phyloP scores from a whole-genome alignment of 2,113 vertebrate genomes.

The Podiceps cristatus region DNA sequence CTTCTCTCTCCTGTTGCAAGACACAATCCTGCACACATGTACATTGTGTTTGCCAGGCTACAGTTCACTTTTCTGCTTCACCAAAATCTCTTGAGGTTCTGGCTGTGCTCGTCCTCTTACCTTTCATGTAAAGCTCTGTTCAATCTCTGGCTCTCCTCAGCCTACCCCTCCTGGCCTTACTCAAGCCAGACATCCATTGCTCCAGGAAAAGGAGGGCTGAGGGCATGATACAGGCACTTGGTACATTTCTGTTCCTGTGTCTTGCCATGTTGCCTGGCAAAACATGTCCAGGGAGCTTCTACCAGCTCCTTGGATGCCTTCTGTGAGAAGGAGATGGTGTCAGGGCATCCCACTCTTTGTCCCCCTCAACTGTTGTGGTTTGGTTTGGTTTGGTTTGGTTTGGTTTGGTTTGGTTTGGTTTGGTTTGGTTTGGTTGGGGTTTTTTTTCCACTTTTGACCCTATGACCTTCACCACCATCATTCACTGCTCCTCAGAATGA shows the following conservation, averaged over 20 bases:
- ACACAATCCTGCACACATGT: neutral
- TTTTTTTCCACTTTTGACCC: neutral
- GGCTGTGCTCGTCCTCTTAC: neutral
- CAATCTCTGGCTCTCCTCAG: neutral
- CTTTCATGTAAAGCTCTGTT: neutral
- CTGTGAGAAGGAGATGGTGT: neutral
- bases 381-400: too few relatives aligned
- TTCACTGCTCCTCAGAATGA: neutral
- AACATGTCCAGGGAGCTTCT: neutral
- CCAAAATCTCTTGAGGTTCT: neutral
- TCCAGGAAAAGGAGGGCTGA: neutral
- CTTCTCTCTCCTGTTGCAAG: neutral
- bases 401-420: too few relatives aligned
- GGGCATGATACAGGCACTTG: neutral
- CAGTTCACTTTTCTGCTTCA: neutral
- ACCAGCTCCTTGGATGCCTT: neutral
- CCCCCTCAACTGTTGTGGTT: neutral
- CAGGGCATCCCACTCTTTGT: neutral
- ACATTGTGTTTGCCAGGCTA: neutral
- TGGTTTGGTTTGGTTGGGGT: accelerated
- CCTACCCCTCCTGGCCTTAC: neutral
- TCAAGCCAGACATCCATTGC: neutral
- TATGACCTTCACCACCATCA: neutral
- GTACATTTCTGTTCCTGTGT: neutral
- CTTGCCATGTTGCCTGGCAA: neutral